phyloP scores from a whole-genome alignment of 2,888 invertebrate genomes.

The Malthinus seriepunctatus region DNA sequence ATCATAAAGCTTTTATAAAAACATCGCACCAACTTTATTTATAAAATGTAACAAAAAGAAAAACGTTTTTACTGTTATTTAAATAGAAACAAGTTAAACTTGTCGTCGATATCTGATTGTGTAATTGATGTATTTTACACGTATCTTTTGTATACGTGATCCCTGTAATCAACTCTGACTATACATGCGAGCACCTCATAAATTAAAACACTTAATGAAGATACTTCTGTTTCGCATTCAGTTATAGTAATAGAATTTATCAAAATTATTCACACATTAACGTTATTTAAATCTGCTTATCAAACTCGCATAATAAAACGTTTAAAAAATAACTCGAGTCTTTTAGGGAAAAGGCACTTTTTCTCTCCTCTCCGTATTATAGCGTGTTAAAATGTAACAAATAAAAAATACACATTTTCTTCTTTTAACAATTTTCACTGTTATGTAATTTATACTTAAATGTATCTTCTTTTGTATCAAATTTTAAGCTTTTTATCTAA shows the following conservation, averaged over 20 bases:
- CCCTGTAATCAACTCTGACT: conserved; percentile 41
- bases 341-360: too few species aligned
- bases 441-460: too few species aligned
- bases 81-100: conserved; percentile 37
- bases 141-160: conserved; percentile 47
- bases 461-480: too few species aligned
- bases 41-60: not conserved
- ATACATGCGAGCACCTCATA: conserved; percentile 38
- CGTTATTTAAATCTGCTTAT: too few species aligned
- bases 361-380: too few species aligned
- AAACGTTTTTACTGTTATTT: not conserved
- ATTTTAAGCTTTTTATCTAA: not conserved
- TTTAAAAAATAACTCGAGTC: too few species aligned
- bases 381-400: too few species aligned
- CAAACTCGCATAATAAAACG: too few species aligned
- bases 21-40: too few species aligned
- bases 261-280: not conserved
- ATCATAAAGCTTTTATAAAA: conserved; percentile 2
- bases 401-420: too few species aligned
- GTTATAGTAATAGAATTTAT: not conserved
- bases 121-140: conserved; percentile 49
- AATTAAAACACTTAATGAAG: conserved; percentile 25
- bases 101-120: conserved; percentile 49
- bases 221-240: conserved; percentile 5
- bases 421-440: too few species aligned